A percentile compares a stretch with the other conserved stretches of the same genome.
Conservation (phyloP, 2,797 vertebrate species). For the Tadarida brasiliensis region DNA sequence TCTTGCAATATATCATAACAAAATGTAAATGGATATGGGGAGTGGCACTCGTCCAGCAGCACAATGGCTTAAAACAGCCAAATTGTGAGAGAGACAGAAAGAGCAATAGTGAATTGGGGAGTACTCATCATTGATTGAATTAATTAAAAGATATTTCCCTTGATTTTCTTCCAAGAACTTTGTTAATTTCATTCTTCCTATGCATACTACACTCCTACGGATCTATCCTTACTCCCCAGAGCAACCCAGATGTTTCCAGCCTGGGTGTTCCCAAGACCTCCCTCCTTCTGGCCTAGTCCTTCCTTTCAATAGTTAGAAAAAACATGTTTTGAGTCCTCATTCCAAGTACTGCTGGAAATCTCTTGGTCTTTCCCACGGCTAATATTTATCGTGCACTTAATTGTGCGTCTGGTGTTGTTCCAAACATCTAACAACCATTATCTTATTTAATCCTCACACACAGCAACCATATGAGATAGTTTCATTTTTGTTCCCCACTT, state of each 20-base stretch:
- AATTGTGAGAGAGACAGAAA: background rate
- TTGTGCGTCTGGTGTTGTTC: conserved; percentile 60
- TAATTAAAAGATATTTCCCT: conserved; percentile 54
- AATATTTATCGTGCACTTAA: conserved; percentile 64
- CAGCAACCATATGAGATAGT: conserved; percentile 45
- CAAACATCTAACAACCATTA: conserved; percentile 67
- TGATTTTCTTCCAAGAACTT: conserved; percentile 61
- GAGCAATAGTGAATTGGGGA: background rate
- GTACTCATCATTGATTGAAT: conserved; percentile 21
- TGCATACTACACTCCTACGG: conserved; percentile 18
- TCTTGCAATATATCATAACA: conserved; percentile 19
- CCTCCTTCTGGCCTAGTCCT: conserved; percentile 4
- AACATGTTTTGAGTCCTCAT: background rate
- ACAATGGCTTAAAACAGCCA: conserved; percentile 20
- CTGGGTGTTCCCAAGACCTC: conserved; percentile 62
- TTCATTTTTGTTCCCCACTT: conserved; percentile 59
- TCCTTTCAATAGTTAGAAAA: conserved; percentile 35
- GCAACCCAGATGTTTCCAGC: conserved; percentile 70
- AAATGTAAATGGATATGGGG: background rate
- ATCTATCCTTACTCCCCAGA: background rate
- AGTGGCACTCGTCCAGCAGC: background rate
- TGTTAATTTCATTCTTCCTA: conserved; percentile 39
- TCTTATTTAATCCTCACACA: conserved; percentile 62
- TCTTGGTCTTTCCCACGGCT: conserved; percentile 63
- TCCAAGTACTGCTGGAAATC: conserved; percentile 39